Evolutionary conservation across 1,140 invertebrate species (phyloP).

Genomic region (Acyrthosiphon pisum): DNA sequence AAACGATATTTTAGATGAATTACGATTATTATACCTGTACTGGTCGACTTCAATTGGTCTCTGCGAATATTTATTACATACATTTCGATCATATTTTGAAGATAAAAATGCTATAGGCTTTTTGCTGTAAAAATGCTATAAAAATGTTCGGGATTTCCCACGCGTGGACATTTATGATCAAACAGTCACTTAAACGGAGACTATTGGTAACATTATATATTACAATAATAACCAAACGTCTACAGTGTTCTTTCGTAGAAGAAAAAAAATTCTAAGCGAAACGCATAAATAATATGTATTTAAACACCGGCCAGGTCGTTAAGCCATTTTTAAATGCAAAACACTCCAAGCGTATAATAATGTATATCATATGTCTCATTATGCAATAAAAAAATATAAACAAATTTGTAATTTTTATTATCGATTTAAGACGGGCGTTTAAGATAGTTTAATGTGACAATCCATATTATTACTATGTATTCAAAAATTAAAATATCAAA

Average conservation of each 20-base stretch:
- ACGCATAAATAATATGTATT: slow-evolving; percentile 39
- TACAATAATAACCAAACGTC: background rate
- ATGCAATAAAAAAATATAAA: background rate
- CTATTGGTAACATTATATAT: background rate
- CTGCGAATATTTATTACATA: background rate
- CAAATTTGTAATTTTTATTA: background rate
- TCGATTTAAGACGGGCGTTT: background rate
- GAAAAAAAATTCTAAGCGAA: background rate
- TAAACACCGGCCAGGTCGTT: background rate
- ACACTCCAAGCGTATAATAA: background rate
- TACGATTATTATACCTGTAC: background rate
- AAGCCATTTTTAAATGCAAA: slow-evolving; percentile 45
- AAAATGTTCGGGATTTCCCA: background rate
- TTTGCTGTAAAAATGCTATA: background rate
- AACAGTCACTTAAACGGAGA: background rate
- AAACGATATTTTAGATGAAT: background rate
- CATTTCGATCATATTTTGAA: background rate
- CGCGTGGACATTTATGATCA: background rate
- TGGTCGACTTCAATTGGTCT: background rate
- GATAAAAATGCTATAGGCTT: slow-evolving; percentile 1
- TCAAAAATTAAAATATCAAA: slow-evolving; percentile 7
- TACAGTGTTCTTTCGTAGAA: background rate
- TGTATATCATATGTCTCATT: slow-evolving; percentile 31
- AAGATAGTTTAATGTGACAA: background rate
- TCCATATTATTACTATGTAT: background rate